A percentile compares a stretch with the other conserved stretches of the same genome.
Conservation (phyloP, 2,888 invertebrate genomes). For the Andrena dorsata region DNA sequence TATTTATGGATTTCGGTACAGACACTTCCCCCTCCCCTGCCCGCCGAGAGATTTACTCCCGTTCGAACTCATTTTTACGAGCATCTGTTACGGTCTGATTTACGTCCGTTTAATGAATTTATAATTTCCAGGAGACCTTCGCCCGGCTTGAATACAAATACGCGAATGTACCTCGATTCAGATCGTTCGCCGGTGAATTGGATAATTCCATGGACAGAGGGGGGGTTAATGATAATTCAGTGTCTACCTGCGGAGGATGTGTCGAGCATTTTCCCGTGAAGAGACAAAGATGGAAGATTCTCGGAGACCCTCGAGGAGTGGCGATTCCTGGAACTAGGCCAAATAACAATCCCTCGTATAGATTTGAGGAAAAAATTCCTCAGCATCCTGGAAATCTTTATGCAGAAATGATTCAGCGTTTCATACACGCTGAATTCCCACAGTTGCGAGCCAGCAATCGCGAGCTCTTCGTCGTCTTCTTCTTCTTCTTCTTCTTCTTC, state of each 20-base stretch:
- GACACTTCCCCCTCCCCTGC: conserved; percentile 11
- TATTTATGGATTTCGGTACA: conserved; percentile 54
- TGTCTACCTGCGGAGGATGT: not conserved
- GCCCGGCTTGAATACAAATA: not conserved
- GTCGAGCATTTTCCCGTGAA: not conserved
- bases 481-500: conserved; percentile 23
- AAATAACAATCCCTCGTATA: not conserved
- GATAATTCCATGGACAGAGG: not conserved
- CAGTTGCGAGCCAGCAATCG: conserved; percentile 42
- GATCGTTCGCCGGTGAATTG: not conserved
- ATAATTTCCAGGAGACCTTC: conserved; percentile 19
- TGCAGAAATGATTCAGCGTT: conserved; percentile 43
- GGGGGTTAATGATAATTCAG: not conserved
- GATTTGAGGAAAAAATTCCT: conserved; percentile 11
- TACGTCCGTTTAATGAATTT: conserved; percentile 34
- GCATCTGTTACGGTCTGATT: conserved; percentile 33
- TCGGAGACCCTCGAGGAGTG: too few relatives aligned
- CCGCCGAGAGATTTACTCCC: conserved; percentile 31
- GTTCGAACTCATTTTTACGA: conserved; percentile 27
- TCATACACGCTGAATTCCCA: conserved; percentile 41
- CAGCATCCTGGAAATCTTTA: not conserved
- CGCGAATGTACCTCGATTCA: not conserved
- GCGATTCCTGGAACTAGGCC: not conserved
- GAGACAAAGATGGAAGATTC: not conserved
- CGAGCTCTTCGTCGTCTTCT: conserved; percentile 28